Evolutionary conservation across 2,888 invertebrate species (phyloP), one percentile per base, ranked within the genome.

Genomic region (Ellobium chinense): DNA sequence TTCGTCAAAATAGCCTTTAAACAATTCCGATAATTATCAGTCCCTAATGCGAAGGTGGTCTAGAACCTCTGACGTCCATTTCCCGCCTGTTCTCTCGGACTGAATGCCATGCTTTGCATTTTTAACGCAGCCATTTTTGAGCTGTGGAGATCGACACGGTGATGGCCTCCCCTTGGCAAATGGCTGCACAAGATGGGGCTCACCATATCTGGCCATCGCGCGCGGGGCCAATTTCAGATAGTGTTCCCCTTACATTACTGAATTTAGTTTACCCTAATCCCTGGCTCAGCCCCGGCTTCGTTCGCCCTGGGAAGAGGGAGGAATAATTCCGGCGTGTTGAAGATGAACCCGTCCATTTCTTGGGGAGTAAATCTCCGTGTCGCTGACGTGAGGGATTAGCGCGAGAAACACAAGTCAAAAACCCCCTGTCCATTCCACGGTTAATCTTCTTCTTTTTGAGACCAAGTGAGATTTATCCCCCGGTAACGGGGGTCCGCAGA

Each of bases 311-410:
- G 21, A 69, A 27, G 18, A 18, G 18, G 21, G 29, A 4, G 27
- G 70, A 54, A 46, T 46, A 60, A 78, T 65, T 62, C 65, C 62
- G 2, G 5, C 36, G 60, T 9, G 60, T 29, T 31, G 21, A 34
- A 77, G 77, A 34, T 21, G 77, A 77, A 68, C 58, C 66, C 34
- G 58, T 21, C 36, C 56, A 63, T 39, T 74, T 74, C 18, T 39
- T 63, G 7, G 62, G 21, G 58, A 68, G 60, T 68, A 77, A 77
- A 68, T 77, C 68, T 29, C 68, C 56, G 12, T 9, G 34, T 46
- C 37, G 24, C 36, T 36, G 68, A 77, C 77, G 68, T 36, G 37
- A 36, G 68, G 56, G 77, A 68, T 77, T 68, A 77, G 27, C n/a
- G 14, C 7, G 9, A 9, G 39, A 36, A 77, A 77, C 2, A 7